Conservation (phyloP, 1,140 invertebrate genomes). For the Hyphantria cunea region DNA sequence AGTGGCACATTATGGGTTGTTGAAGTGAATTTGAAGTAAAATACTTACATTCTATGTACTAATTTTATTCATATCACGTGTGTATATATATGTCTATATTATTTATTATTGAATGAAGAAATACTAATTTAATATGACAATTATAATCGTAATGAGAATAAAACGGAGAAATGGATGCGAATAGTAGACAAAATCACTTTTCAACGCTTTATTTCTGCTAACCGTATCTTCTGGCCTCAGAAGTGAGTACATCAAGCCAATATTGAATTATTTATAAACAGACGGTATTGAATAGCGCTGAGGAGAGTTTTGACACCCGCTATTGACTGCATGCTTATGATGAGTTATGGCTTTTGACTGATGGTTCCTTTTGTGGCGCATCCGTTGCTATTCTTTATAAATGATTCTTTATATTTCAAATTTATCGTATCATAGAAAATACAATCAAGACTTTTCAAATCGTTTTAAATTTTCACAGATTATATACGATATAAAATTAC, state of each 20-base stretch:
- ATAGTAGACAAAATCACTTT: background rate
- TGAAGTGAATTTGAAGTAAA: too few relatives aligned
- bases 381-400: slow-evolving; percentile 59
- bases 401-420: slow-evolving; percentile 48
- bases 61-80: too few relatives aligned
- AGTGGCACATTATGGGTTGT: too few relatives aligned
- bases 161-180: too few relatives aligned
- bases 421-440: slow-evolving; percentile 26
- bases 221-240: slow-evolving; percentile 3
- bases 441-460: too few relatives aligned
- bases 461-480: too few relatives aligned
- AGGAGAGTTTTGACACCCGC: slow-evolving; percentile 62
- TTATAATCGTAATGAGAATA: too few relatives aligned
- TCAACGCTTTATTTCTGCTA: slow-evolving; percentile 15
- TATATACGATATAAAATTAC: too few relatives aligned
- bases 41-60: too few relatives aligned
- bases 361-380: slow-evolving; percentile 56
- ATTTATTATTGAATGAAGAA: too few relatives aligned
- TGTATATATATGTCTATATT: too few relatives aligned
- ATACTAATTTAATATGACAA: too few relatives aligned
- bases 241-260: slow-evolving; percentile 36
- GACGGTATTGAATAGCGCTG: slow-evolving; percentile 54
- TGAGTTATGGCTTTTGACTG: slow-evolving; percentile 55
- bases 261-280: slow-evolving; percentile 74
- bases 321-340: slow-evolving; percentile 68